A percentile compares a stretch with the other conserved stretches of the same genome.
Evolutionary conservation across 2,888 invertebrate genomes (phyloP).

Genomic region (Frankliniella intonsa): DNA sequence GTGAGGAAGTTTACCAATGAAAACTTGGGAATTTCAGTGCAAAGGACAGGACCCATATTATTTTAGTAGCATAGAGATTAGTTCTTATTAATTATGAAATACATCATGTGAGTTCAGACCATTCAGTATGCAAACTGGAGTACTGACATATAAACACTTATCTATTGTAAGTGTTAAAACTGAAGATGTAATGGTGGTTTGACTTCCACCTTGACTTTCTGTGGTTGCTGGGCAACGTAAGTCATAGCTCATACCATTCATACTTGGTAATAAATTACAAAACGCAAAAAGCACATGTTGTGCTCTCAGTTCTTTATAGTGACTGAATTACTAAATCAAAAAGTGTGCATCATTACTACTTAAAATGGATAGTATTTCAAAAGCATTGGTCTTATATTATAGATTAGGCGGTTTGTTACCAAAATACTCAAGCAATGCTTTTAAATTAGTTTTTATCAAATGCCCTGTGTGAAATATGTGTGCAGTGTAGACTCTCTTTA

Average conservation of each 20-base stretch:
- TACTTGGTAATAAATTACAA: neutral
- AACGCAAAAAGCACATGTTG: neutral
- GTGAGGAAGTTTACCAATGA: neutral
- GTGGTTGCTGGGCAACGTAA: slow-evolving; percentile 14
- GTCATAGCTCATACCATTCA: slow-evolving; percentile 20
- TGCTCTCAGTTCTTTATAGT: slow-evolving; percentile 2
- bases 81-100: neutral
- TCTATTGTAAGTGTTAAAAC: neutral
- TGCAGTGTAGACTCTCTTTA: slow-evolving; percentile 4
- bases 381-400: neutral
- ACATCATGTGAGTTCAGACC: neutral
- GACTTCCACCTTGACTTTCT: slow-evolving; percentile 18
- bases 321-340: slow-evolving; percentile 9
- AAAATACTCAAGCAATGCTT: slow-evolving; percentile 1
- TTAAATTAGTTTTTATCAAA: neutral
- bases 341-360: neutral
- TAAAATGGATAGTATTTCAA: neutral
- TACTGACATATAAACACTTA: neutral
- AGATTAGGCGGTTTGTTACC: neutral
- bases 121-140: neutral
- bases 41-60: neutral
- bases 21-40: neutral
- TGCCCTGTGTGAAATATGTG: neutral
- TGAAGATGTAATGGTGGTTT: neutral
- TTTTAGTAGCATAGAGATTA: neutral